Percentiles rank a stretch among this genome's conserved stretches.
Evolutionary conservation across 2,113 vertebrate genomes (phyloP).

Genomic region (Calypte anna): DNA sequence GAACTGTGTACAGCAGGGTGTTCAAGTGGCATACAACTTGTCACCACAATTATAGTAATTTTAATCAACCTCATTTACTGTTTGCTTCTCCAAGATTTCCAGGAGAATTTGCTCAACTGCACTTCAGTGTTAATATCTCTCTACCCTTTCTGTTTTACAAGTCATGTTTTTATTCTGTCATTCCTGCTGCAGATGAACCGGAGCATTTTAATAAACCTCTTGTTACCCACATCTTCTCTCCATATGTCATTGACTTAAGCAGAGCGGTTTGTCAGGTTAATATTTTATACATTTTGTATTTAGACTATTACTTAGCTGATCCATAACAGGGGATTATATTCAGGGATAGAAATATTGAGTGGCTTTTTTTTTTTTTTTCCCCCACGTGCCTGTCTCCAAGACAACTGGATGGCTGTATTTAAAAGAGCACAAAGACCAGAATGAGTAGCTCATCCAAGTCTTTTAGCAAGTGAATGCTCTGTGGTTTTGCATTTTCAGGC

Average conservation of each 20-base stretch:
- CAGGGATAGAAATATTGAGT: neutral
- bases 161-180: slow-evolving; percentile 4
- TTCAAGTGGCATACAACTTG: slow-evolving; percentile 17
- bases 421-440: slow-evolving; percentile 78
- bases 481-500: slow-evolving; percentile 76
- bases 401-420: slow-evolving; percentile 80
- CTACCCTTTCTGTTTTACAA: slow-evolving; percentile 24
- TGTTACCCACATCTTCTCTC: slow-evolving; percentile 44
- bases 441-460: slow-evolving; percentile 79
- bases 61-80: slow-evolving; percentile 51
- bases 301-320: slow-evolving; percentile 38
- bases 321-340: neutral
- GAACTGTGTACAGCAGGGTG: neutral
- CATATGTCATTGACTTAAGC: slow-evolving; percentile 41
- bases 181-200: neutral
- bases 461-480: slow-evolving; percentile 85
- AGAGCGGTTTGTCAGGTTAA: slow-evolving; percentile 38
- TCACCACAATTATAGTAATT: slow-evolving; percentile 57
- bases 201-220: slow-evolving; percentile 50
- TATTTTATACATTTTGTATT: slow-evolving; percentile 53
- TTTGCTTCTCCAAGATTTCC: slow-evolving; percentile 26
- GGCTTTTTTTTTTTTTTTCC: neutral
- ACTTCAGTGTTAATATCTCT: slow-evolving; percentile 23
- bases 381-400: slow-evolving; percentile 77
- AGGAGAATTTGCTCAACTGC: slow-evolving; percentile 10